These are phyloP conservation scores for Drosophila aldrichi DNA, from an alignment of 2,888 invertebrate species.

Conservation along the genomic window DNA sequence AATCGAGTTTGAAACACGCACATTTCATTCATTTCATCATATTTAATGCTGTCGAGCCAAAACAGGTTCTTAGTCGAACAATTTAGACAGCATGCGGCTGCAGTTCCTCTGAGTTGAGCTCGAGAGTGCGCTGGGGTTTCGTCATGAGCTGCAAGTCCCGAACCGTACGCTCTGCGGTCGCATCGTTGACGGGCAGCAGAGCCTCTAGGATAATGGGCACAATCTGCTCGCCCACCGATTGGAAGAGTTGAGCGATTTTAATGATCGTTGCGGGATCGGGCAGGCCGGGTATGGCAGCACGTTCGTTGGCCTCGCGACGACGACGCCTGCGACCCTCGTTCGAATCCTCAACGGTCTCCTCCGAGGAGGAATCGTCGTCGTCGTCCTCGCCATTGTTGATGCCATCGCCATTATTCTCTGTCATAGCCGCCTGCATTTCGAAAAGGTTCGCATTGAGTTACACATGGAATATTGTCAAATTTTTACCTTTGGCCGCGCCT, in stretches of 20 bases:
- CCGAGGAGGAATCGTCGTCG: slow-evolving; percentile 78
- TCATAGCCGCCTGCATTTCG: slow-evolving; percentile 12
- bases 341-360: slow-evolving; percentile 78
- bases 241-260: slow-evolving; percentile 81
- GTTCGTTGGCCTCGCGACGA: slow-evolving; percentile 43
- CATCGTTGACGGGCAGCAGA: slow-evolving; percentile 52
- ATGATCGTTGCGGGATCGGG: slow-evolving; percentile 82
- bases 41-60: not conserved
- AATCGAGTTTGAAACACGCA: not conserved
- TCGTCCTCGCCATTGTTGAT: slow-evolving; percentile 29
- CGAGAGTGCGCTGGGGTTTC: slow-evolving; percentile 48
- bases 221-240: slow-evolving; percentile 79
- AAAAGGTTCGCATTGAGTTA: not conserved
- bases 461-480: not conserved
- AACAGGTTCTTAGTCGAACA: not conserved
- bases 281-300: slow-evolving; percentile 73
- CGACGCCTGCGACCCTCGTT: slow-evolving; percentile 52
- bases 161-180: slow-evolving; percentile 55
- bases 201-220: slow-evolving; percentile 80
- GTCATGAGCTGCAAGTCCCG: slow-evolving; percentile 57
- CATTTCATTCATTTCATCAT: not conserved
- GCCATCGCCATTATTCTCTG: slow-evolving; percentile 28
- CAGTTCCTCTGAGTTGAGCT: slow-evolving; percentile 42
- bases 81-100: slow-evolving; percentile 13
- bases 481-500: slow-evolving; percentile 54